A percentile compares a stretch with the other conserved stretches of the same genome.
phyloP scores from a whole-genome alignment of 92 coral and sea anemone species.

The Heliopora coerulea region DNA sequence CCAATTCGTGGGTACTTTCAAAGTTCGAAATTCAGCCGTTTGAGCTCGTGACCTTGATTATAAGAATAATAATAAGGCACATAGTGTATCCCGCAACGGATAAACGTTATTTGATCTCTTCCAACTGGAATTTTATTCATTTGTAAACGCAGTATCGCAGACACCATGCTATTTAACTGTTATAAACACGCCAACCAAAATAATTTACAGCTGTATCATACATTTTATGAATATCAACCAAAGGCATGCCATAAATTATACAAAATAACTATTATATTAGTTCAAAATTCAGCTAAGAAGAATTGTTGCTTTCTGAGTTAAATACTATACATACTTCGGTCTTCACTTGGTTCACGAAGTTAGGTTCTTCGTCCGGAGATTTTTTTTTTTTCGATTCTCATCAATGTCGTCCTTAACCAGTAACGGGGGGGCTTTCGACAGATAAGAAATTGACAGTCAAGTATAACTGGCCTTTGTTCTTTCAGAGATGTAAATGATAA shows the following conservation, averaged over 20 bases:
- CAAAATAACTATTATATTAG: not conserved
- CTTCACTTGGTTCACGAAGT: too few species aligned
- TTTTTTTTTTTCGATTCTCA: too few species aligned
- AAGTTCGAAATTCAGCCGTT: not conserved
- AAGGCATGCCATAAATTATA: slow-evolving; percentile 10
- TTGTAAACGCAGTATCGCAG: slow-evolving; percentile 38
- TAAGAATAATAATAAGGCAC: not conserved
- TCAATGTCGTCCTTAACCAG: too few species aligned
- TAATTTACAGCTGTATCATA: slow-evolving; percentile 31
- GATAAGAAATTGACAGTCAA: too few species aligned
- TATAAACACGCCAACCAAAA: slow-evolving; percentile 23
- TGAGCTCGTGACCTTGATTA: not conserved
- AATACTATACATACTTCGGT: not conserved
- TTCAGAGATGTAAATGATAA: too few species aligned
- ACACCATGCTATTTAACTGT: slow-evolving; percentile 34
- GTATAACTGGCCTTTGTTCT: too few species aligned
- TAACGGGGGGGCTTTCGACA: too few species aligned
- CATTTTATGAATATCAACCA: slow-evolving; percentile 37
- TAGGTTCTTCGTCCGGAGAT: too few species aligned
- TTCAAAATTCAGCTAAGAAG: slow-evolving; percentile 1
- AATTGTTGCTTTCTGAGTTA: too few species aligned
- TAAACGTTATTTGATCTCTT: slow-evolving; percentile 15
- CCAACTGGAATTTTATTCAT: slow-evolving; percentile 35
- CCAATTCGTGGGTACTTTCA: too few species aligned
- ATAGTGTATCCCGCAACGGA: not conserved